Base-by-base conservation (phyloP, 2,797 vertebrate genomes). In the Enteromius radiatus region DNA sequence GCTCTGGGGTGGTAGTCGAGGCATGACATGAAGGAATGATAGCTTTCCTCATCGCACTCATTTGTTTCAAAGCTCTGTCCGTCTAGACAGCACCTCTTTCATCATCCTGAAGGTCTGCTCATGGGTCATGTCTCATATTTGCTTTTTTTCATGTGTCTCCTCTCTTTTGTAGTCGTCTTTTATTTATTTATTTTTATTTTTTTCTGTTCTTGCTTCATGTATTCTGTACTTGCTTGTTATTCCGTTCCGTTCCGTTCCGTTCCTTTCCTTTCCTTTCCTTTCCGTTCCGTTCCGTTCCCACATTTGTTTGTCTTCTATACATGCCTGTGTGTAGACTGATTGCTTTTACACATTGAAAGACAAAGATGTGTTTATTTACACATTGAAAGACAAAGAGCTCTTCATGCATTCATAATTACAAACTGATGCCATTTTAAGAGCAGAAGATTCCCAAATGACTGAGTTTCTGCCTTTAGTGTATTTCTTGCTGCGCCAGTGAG, bases 41-140 rank as follows among this genome's bases (percentile, higher is more conserved):
- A 21, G 74, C 52, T 76, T 81, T 76, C 71, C 65, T 81, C 71
- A 54, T 81, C 23, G 12, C 33, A 12, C 74, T 64, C 26, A 26
- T 82, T 70, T 71, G 45, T 78, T 85, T 85, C 67, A 61, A 23
- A 45, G 38, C 38, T 71, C 68, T 47, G 75, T 61, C 80, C 68
- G 38, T 73, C 36, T 10, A 33, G 80, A 71, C 79, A 68, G 79
- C 41, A 14, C 12, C 67, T 82, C 84, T 73, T 85, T 85, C 38
- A 82, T 85, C 84, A 83, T 59, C 65, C 28, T 47, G 73, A 33
- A 23, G 38, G 36, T 77, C 38, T 77, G 23, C 45, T 33, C 49
- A 45, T 68, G 81, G 64, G 38, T 77, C 81, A 76, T 54, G 81
- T 68, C 71, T 82, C 49, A 8, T 38, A 19, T 52, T 65, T 52